Base-by-base conservation (phyloP, 2,113 vertebrate genomes). In the Aldabrachelys gigantea region DNA sequence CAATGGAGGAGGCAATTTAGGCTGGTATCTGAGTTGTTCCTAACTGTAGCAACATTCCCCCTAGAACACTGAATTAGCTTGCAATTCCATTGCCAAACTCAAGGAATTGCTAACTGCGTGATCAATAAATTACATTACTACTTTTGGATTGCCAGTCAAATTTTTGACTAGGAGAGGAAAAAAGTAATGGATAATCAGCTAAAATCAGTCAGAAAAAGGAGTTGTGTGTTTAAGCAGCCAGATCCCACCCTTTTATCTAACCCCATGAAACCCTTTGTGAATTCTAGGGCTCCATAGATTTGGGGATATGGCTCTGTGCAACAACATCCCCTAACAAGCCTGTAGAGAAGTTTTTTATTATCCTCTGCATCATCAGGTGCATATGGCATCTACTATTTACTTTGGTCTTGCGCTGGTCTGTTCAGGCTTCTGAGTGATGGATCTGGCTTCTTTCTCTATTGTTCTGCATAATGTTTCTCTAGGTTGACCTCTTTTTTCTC, bases 121-220 rank as follows among this genome's bases (percentile, higher is more conserved):
- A 65, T 89, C 52, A 89, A 6, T 65, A 1, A 6, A n/a, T 83
- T 38, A 85, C 3, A 27, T 91, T 89, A 19, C 80, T 92, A 41
- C 50, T 87, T 94, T 62, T 62, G 57, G 53, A 85, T 79, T 94
- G 86, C 86, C 87, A 90, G 5, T 88, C 81, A 11, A 82, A 94
- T 4, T 84, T 95, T 44, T 95, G 35, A 4, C 0, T 0, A 24
- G 24, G 41, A 83, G 47, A 96, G 10, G 11, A 76, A 78, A n/a
- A 72, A 80, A 84, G 24, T 59, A 65, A 78, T n/a, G 35, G 84
- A 53, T 91, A 93, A 85, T 1, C 83, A 16, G 44, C 2, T n/a
- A 65, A n/a, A 79, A 82, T 31, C 3, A 49, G 75, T 1, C 6
- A 0, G 1, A 89, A 44, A 83, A 5, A 62, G 35, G 17, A 87